Evolutionary conservation across 1,140 invertebrate species (phyloP).

Genomic region (Steinernema khuongi): DNA sequence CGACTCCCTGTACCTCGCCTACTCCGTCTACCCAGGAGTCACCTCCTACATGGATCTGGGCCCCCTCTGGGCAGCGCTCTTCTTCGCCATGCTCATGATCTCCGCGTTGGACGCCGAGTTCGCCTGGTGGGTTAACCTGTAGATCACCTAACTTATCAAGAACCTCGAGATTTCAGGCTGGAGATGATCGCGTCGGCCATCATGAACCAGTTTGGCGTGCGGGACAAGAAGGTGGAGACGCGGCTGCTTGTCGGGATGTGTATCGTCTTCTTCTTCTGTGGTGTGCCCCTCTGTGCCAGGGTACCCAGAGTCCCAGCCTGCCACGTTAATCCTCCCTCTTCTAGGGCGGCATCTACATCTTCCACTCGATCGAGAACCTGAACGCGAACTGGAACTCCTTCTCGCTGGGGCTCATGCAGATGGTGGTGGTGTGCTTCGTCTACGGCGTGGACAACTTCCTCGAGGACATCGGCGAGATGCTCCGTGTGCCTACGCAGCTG

Average conservation of each 20-base stretch:
- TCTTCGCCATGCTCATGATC: conserved; percentile 52
- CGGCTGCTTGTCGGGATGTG: conserved; percentile 43
- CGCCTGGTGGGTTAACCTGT: conserved; percentile 50
- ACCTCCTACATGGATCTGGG: conserved; percentile 54
- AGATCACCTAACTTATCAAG: too few relatives aligned
- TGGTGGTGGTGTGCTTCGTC: conserved; percentile 50
- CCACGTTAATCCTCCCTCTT: conserved; percentile 16
- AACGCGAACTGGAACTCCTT: conserved; percentile 58
- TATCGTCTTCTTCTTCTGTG: conserved; percentile 46
- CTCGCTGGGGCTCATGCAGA: conserved; percentile 43
- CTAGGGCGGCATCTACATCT: conserved; percentile 55
- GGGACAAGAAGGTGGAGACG: conserved; percentile 46
- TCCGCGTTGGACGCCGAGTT: conserved; percentile 55
- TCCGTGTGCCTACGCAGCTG: conserved; percentile 30
- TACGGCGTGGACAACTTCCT: conserved; percentile 55
- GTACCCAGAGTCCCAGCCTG: conserved; percentile 18
- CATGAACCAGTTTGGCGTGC: conserved; percentile 51
- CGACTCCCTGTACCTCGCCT: conserved; percentile 49
- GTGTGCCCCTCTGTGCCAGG: conserved; percentile 46
- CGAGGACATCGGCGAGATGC: conserved; percentile 51
- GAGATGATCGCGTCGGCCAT: conserved; percentile 56
- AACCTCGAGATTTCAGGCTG: conserved; percentile 45
- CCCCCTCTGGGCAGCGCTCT: conserved; percentile 49
- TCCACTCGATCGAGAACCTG: conserved; percentile 54
- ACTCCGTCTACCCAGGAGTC: conserved; percentile 54